Evolutionary conservation across 2,888 invertebrate species (phyloP).

Genomic region (Panzeria rudis): DNA sequence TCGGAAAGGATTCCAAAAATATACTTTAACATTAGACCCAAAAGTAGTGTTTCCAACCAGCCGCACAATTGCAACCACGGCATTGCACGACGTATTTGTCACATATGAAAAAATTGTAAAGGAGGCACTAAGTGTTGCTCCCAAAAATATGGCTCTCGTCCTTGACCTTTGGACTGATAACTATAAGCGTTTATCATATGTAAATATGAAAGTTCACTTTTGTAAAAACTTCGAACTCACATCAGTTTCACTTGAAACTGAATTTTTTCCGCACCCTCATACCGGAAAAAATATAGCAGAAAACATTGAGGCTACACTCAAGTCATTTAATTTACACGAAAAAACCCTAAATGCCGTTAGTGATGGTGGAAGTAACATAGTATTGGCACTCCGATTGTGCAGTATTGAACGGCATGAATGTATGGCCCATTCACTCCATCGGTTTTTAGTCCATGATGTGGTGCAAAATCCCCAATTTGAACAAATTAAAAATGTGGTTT

Average conservation of each 20-base stretch:
- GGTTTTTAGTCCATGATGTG: constrained; percentile 12
- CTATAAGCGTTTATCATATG: constrained; percentile 8
- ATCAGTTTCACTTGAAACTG: constrained; percentile 21
- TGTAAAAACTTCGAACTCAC: constrained; percentile 11
- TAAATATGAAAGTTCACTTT: constrained; percentile 35
- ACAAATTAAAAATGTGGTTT: not conserved
- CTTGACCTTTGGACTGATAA: constrained; percentile 43
- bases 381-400: constrained; percentile 4
- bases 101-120: constrained; percentile 23
- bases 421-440: constrained; percentile 30
- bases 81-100: too few relatives aligned
- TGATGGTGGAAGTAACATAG: constrained; percentile 34
- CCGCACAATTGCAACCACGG: constrained; percentile 3
- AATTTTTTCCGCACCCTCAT: constrained; percentile 25
- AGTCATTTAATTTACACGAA: not conserved
- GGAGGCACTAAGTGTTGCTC: constrained; percentile 8
- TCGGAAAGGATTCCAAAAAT: constrained; percentile 21
- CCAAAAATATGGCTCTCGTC: constrained; percentile 19
- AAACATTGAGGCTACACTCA: not conserved
- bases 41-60: constrained; percentile 14
- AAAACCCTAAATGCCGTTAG: constrained; percentile 4
- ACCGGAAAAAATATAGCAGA: constrained; percentile 14
- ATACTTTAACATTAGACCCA: constrained; percentile 7
- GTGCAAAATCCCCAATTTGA: constrained; percentile 18
- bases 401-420: constrained; percentile 37